Percentiles rank a stretch among this genome's conserved stretches.
Conservation (phyloP, 2,888 invertebrate genomes). For the Drosophila histrio region DNA sequence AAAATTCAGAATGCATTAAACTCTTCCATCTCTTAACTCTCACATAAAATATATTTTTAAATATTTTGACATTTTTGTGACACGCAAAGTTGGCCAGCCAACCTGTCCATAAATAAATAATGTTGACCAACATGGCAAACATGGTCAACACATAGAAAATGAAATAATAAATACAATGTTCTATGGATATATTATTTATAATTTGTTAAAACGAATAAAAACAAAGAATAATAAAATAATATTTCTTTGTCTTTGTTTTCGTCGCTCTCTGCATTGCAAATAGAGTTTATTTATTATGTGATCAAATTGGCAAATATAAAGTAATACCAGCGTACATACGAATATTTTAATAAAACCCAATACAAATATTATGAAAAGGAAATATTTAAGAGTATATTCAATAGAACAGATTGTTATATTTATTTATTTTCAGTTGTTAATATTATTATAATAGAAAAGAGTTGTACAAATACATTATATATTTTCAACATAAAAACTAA, state of each 20-base stretch:
- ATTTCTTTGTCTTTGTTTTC: slow-evolving; percentile 4
- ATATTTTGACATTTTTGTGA: slow-evolving; percentile 56
- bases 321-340: background rate
- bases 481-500: no score
- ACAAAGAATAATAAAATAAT: slow-evolving; percentile 19
- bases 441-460: background rate
- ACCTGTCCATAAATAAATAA: slow-evolving; percentile 51
- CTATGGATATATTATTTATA: slow-evolving; percentile 39
- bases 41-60: slow-evolving; percentile 21
- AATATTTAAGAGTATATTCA: no score
- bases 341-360: background rate
- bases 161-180: slow-evolving; percentile 43
- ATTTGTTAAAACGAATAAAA: slow-evolving; percentile 17
- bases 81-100: slow-evolving; percentile 56
- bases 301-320: background rate
- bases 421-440: no score
- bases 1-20: background rate
- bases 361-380: no score
- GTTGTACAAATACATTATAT: no score
- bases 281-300: slow-evolving; percentile 6
- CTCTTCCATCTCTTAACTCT: background rate
- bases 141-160: slow-evolving; percentile 46
- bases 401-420: no score
- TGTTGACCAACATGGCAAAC: slow-evolving; percentile 31
- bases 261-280: background rate